Percentiles rank a stretch among this genome's conserved stretches.
phyloP scores from a whole-genome alignment of 2,797 vertebrate species.

The Scolopax rusticola region DNA sequence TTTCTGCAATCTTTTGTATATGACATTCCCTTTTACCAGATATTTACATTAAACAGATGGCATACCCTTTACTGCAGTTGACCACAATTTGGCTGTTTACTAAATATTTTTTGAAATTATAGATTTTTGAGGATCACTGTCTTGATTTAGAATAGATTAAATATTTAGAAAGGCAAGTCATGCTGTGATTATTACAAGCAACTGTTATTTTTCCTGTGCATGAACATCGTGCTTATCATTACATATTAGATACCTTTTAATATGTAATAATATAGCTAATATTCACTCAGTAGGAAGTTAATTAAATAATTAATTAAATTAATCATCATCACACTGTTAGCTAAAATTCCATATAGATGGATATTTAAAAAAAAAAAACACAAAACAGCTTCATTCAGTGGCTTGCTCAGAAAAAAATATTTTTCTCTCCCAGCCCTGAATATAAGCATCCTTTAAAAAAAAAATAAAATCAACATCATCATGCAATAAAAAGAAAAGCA shows the following conservation, averaged over 20 bases:
- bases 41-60: slow-evolving; percentile 79
- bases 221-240: slow-evolving; percentile 16
- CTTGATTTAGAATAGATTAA: slow-evolving; percentile 70
- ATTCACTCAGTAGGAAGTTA: slow-evolving; percentile 30
- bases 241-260: slow-evolving; percentile 27
- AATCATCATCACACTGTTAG: slow-evolving; percentile 22
- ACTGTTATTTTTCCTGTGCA: slow-evolving; percentile 59
- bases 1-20: slow-evolving; percentile 71
- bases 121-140: slow-evolving; percentile 76
- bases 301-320: slow-evolving; percentile 73
- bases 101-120: slow-evolving; percentile 81
- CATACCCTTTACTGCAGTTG: slow-evolving; percentile 77
- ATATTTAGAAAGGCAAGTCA: slow-evolving; percentile 69
- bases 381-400: not conserved
- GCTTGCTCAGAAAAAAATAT: slow-evolving; percentile 2
- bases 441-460: not conserved
- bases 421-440: slow-evolving; percentile 36
- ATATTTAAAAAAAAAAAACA: not conserved
- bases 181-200: slow-evolving; percentile 70
- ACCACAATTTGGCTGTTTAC: slow-evolving; percentile 81
- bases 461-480: not conserved
- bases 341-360: slow-evolving; percentile 9
- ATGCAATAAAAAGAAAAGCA: slow-evolving; percentile 57
- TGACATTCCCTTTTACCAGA: slow-evolving; percentile 73
- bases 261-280: slow-evolving; percentile 42